A percentile compares a stretch with the other conserved stretches of the same genome.
These are phyloP conservation scores for Drosophila trapezifrons DNA, from an alignment of 1,140 invertebrate genomes.

Conservation along the genomic window DNA sequence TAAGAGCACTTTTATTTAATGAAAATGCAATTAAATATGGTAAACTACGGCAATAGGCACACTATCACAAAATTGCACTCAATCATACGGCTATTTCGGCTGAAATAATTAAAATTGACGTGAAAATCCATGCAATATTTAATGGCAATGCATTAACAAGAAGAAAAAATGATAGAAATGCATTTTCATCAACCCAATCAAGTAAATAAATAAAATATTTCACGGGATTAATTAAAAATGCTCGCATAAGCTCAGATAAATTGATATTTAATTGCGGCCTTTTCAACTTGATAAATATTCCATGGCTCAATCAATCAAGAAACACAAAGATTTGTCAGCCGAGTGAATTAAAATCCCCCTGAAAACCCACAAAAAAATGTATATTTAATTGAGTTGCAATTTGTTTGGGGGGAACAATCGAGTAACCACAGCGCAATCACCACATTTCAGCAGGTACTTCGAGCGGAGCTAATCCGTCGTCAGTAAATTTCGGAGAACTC, in stretches of 20 bases:
- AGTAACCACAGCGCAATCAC: constrained; percentile 2
- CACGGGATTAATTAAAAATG: background rate
- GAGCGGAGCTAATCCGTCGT: constrained; percentile 18
- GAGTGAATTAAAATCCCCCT: background rate
- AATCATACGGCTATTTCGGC: background rate
- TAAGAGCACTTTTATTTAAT: background rate
- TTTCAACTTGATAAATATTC: background rate
- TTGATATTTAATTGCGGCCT: background rate
- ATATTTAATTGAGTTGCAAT: constrained; percentile 20
- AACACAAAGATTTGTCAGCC: background rate
- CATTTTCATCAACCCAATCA: background rate
- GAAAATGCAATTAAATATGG: background rate
- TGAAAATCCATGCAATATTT: too few species aligned
- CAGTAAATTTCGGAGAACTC: constrained; percentile 23
- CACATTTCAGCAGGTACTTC: constrained; percentile 6
- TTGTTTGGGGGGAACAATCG: background rate
- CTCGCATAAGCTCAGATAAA: background rate
- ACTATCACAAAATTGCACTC: too few species aligned
- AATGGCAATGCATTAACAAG: too few species aligned
- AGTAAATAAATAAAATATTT: background rate
- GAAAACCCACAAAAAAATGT: constrained; percentile 7
- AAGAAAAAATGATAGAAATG: background rate
- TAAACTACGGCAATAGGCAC: background rate
- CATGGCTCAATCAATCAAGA: background rate
- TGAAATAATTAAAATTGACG: constrained; percentile 4